These are phyloP conservation scores for Endomychus coccineus DNA, from an alignment of 2,888 invertebrate species.

Conservation along the genomic window DNA sequence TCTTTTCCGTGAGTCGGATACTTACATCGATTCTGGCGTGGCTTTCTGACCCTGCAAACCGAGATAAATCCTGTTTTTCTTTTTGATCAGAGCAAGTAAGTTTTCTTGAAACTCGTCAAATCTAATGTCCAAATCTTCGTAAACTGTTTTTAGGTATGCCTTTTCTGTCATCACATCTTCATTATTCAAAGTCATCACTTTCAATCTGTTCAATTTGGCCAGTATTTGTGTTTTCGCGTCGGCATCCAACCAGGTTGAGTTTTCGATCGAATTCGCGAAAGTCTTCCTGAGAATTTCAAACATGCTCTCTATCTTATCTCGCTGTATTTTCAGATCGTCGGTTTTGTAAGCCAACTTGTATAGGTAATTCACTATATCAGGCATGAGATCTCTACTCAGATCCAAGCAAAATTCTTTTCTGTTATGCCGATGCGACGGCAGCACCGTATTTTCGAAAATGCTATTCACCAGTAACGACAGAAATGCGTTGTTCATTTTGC, in stretches of 20 bases:
- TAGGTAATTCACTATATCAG: constrained; percentile 11
- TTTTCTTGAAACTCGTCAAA: constrained; percentile 4
- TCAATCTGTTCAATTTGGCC: constrained; percentile 3
- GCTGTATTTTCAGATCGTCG: constrained; percentile 3
- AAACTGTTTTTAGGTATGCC: constrained; percentile 2
- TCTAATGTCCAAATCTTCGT: constrained; percentile 3
- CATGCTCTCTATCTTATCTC: background rate
- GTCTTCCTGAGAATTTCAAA: constrained; percentile 2
- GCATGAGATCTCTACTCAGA: constrained; percentile 5
- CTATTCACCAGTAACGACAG: constrained; percentile 8
- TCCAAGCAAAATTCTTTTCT: constrained; percentile 10
- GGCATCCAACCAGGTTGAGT: constrained; percentile 10
- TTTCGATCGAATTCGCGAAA: constrained; percentile 8
- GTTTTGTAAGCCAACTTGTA: constrained; percentile 1
- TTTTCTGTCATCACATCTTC: constrained; percentile 1
- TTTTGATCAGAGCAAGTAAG: constrained; percentile 2
- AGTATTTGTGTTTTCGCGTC: constrained; percentile 1
- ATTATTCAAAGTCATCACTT: constrained; percentile 4
- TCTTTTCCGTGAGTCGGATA: no score
- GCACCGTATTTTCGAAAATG: constrained; percentile 11
- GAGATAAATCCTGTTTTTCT: background rate
- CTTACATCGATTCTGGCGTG: constrained; percentile 8
- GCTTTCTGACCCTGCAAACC: constrained; percentile 1
- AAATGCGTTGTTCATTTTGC: constrained; percentile 10
- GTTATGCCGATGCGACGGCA: constrained; percentile 9